phyloP scores from a whole-genome alignment of 2,797 vertebrate genomes.

The Sebastolobus alascanus region DNA sequence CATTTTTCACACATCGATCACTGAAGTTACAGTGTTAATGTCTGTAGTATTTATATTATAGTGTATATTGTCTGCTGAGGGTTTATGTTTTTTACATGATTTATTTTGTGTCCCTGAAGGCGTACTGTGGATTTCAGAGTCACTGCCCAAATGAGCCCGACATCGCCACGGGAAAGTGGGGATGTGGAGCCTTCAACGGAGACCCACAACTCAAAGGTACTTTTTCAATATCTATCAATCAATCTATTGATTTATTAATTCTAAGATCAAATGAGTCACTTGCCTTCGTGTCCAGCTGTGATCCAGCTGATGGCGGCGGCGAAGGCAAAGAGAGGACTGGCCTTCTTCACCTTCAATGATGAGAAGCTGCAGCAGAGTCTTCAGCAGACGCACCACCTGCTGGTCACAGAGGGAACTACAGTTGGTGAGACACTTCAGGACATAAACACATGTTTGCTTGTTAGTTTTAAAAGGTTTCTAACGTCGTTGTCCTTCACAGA shows the following conservation, averaged over 20 bases:
- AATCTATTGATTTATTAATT: neutral
- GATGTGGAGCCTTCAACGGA: slow-evolving; percentile 83
- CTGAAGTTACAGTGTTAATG: too few species aligned
- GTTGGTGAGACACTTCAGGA: slow-evolving; percentile 72
- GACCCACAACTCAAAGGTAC: slow-evolving; percentile 85
- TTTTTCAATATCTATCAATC: neutral
- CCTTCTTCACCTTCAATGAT: slow-evolving; percentile 80
- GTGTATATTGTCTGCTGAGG: neutral
- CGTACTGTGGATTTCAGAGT: slow-evolving; percentile 78
- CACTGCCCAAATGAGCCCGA: slow-evolving; percentile 18
- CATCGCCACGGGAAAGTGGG: slow-evolving; percentile 86
- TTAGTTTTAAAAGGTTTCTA: neutral
- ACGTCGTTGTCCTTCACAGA: slow-evolving; percentile 39
- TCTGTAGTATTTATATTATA: neutral
- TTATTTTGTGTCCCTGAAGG: slow-evolving; percentile 63
- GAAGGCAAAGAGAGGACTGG: slow-evolving; percentile 60
- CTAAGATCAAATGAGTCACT: fast-evolving
- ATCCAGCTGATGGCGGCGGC: slow-evolving; percentile 87
- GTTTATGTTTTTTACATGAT: neutral
- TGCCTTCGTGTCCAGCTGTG: slow-evolving; percentile 60
- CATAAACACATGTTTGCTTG: fast-evolving
- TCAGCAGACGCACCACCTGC: slow-evolving; percentile 53
- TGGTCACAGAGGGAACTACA: slow-evolving; percentile 50
- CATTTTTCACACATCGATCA: too few species aligned
- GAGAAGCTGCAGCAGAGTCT: slow-evolving; percentile 10